Conservation (phyloP, 2,113 vertebrate genomes). For the Stictonetta naevosa region DNA sequence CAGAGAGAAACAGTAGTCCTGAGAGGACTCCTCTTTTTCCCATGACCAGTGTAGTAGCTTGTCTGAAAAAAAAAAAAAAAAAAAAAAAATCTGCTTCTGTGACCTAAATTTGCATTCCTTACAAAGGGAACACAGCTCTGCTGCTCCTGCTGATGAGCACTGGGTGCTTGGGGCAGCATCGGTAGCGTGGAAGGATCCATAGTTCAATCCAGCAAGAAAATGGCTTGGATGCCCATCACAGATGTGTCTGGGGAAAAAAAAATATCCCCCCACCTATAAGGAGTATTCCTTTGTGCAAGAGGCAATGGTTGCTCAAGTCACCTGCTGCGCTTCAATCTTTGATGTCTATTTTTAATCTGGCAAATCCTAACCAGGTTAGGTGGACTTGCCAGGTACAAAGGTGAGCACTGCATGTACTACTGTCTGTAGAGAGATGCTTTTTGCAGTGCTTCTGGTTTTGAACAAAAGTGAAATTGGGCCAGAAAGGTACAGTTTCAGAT, state of each 20-base stretch:
- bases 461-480: background rate
- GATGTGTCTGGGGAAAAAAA: background rate
- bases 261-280: background rate
- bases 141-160: fast-evolving
- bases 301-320: background rate
- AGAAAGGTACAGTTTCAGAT: background rate
- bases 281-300: background rate
- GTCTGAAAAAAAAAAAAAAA: background rate
- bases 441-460: background rate
- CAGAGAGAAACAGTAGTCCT: background rate
- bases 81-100: background rate
- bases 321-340: background rate
- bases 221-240: background rate
- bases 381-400: background rate
- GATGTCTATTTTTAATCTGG: background rate
- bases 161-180: background rate
- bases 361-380: background rate
- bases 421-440: background rate
- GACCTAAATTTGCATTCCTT: background rate
- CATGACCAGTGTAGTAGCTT: background rate
- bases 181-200: background rate
- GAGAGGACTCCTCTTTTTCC: background rate
- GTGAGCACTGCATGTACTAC: background rate
- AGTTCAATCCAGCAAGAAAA: background rate
- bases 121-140: background rate